Conservation (phyloP, 2,113 vertebrate species). For the Chaetops frenatus region DNA sequence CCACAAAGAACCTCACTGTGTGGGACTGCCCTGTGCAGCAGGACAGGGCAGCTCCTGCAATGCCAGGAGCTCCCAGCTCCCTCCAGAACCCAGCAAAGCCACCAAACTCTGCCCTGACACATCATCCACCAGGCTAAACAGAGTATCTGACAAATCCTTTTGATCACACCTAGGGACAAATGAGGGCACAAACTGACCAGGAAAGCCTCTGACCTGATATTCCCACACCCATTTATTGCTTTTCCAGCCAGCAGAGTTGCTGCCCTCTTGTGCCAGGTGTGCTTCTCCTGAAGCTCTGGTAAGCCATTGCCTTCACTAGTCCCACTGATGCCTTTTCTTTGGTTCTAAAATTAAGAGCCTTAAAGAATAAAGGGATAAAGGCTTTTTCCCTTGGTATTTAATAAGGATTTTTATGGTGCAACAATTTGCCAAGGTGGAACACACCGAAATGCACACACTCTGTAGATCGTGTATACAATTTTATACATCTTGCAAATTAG, state of each 20-base stretch:
- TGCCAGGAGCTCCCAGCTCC: neutral
- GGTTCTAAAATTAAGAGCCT: neutral
- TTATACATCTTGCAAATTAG: neutral
- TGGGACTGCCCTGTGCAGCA: neutral
- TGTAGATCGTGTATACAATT: fast-evolving
- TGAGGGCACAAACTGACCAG: fast-evolving
- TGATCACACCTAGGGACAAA: neutral
- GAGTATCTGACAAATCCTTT: fast-evolving
- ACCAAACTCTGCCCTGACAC: neutral
- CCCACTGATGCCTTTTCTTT: neutral
- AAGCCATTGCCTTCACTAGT: neutral
- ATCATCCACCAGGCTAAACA: neutral
- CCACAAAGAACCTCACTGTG: neutral
- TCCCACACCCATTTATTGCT: neutral
- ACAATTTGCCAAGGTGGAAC: fast-evolving
- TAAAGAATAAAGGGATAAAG: neutral
- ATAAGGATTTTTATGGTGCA: neutral
- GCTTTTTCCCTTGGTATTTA: neutral
- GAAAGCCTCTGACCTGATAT: neutral
- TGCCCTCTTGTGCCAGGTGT: neutral
- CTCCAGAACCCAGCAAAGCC: neutral
- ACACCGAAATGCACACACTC: fast-evolving
- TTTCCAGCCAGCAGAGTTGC: neutral
- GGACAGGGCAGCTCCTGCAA: neutral
- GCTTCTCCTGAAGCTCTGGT: neutral